Evolutionary conservation across 2,797 vertebrate genomes (phyloP).

Genomic region (Helostoma temminkii): DNA sequence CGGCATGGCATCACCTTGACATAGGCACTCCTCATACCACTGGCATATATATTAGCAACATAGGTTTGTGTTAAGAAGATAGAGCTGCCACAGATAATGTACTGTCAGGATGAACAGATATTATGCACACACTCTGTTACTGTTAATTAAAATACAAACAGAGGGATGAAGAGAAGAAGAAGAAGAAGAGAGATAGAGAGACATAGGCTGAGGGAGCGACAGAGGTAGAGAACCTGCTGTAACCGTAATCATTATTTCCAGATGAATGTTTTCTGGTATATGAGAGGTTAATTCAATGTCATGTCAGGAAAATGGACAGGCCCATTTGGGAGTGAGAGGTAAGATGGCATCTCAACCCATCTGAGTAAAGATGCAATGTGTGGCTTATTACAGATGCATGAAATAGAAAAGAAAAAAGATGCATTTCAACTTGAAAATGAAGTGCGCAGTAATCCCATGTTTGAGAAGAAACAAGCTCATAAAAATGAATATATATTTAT

Average conservation of each 20-base stretch:
- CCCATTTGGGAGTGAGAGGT: conserved; percentile 53
- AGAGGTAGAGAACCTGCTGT: conserved; percentile 10
- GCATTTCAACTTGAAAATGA: conserved; percentile 47
- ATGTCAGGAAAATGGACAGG: conserved; percentile 55
- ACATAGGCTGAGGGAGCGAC: background rate
- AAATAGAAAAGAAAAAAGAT: conserved; percentile 40
- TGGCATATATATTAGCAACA: conserved; percentile 53
- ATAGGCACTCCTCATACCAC: conserved; percentile 39
- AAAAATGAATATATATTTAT: conserved; percentile 43
- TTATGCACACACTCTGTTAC: conserved; percentile 42
- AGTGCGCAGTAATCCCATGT: conserved; percentile 46
- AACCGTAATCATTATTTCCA: conserved; percentile 58
- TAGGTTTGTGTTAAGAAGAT: conserved; percentile 37
- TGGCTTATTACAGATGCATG: conserved; percentile 62
- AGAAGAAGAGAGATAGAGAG: conserved; percentile 3
- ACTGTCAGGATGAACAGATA: conserved; percentile 49
- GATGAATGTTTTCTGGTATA: conserved; percentile 56
- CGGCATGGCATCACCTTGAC: conserved; percentile 61
- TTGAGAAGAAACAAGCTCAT: conserved; percentile 49
- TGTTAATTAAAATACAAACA: conserved; percentile 65
- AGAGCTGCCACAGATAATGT: conserved; percentile 22
- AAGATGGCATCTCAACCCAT: conserved; percentile 32
- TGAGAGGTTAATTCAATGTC: conserved; percentile 71
- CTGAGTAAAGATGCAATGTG: conserved; percentile 38
- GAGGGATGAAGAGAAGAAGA: conserved; percentile 21